Conservation (phyloP, 2,888 invertebrate species). For the Melanchra persicariae region DNA sequence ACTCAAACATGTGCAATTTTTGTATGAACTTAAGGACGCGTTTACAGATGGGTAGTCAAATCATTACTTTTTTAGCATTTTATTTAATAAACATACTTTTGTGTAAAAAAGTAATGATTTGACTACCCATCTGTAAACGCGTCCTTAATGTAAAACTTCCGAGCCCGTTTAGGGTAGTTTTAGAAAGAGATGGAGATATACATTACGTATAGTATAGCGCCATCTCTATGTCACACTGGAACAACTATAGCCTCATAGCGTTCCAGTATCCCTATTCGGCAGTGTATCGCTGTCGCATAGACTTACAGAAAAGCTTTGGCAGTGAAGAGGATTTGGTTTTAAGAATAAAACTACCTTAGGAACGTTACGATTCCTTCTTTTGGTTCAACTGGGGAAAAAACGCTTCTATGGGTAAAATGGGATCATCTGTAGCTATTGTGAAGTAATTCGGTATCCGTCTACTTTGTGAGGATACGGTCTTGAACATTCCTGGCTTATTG, state of each 20-base stretch:
- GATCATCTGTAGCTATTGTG: slow-evolving; percentile 94
- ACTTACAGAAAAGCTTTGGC: slow-evolving; percentile 82
- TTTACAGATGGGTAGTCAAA: too few species aligned
- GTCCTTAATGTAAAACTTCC: slow-evolving; percentile 40
- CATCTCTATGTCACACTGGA: not conserved
- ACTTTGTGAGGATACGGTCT: slow-evolving; percentile 92
- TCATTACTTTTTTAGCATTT: too few species aligned
- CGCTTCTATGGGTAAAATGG: slow-evolving; percentile 95
- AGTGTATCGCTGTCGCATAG: slow-evolving; percentile 38
- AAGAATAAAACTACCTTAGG: slow-evolving; percentile 72
- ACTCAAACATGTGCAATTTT: slow-evolving; percentile 38
- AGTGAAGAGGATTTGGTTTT: slow-evolving; percentile 85
- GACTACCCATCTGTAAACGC: too few species aligned
- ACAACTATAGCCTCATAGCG: not conserved
- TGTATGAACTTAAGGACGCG: slow-evolving; percentile 48
- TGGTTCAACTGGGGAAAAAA: slow-evolving; percentile 94
- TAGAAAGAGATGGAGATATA: slow-evolving; percentile 12
- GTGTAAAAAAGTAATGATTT: too few species aligned
- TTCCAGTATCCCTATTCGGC: not conserved
- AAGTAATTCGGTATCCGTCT: slow-evolving; percentile 93
- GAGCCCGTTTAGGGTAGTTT: not conserved
- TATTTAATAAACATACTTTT: too few species aligned
- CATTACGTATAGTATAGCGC: slow-evolving; percentile 2
- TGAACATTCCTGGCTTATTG: slow-evolving; percentile 93
- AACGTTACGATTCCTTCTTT: slow-evolving; percentile 89